Conservation (phyloP, 92 coral and sea anemone genomes). For the Heteractis magnifica region DNA sequence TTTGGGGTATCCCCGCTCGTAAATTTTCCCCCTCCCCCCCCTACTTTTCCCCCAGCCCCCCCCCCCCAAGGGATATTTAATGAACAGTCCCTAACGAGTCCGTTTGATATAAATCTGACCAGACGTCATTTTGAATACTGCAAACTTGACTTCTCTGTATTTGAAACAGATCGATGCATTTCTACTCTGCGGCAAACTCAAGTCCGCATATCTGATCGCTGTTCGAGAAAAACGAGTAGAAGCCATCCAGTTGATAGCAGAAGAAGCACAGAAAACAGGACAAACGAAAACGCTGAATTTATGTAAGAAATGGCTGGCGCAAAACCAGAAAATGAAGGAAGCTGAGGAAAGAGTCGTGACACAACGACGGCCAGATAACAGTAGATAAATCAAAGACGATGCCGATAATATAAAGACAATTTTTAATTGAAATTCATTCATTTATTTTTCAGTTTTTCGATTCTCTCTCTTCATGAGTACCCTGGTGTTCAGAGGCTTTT, state of each 20-base stretch:
- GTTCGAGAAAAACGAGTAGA: constrained; percentile 81
- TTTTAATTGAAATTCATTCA: too few species aligned
- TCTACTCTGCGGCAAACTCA: constrained; percentile 81
- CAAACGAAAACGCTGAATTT: constrained; percentile 83
- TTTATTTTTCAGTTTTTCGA: too few species aligned
- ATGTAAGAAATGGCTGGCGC: constrained; percentile 81
- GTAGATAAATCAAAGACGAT: background rate
- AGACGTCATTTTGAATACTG: too few species aligned
- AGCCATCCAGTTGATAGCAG: constrained; percentile 75
- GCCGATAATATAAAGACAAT: too few species aligned
- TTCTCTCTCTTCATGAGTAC: too few species aligned
- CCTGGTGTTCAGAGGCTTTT: too few species aligned
- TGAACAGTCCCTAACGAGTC: background rate
- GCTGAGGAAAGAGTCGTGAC: constrained; percentile 27
- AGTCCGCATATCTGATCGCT: constrained; percentile 92
- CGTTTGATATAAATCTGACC: too few species aligned
- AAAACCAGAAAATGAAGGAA: constrained; percentile 50
- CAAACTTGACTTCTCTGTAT: background rate
- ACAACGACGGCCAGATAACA: background rate
- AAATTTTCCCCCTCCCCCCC: too few species aligned
- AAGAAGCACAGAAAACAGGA: constrained; percentile 76
- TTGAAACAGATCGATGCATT: constrained; percentile 76
- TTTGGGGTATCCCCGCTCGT: too few species aligned
- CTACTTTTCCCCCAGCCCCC: too few species aligned
- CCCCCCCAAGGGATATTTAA: too few species aligned